Evolutionary conservation across 2,888 invertebrate species (phyloP).

Genomic region (Cremastinae sp.): DNA sequence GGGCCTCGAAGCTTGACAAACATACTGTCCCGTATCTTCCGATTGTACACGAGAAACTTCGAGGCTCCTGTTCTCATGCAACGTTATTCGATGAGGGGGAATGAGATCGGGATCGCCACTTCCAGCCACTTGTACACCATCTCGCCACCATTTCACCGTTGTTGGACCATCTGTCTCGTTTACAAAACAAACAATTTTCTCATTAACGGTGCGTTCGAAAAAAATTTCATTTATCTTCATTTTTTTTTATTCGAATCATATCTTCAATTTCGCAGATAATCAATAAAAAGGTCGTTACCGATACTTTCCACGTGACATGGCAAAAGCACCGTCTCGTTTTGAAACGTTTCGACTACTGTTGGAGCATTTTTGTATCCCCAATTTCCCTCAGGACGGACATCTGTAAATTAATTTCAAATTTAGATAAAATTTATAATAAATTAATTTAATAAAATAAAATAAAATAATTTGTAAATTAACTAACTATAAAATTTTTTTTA

Average conservation of each 20-base stretch:
- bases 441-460: no score
- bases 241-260: background rate
- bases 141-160: slow-evolving; percentile 76
- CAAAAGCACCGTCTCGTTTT: slow-evolving; percentile 89
- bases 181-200: background rate
- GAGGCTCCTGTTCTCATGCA: slow-evolving; percentile 88
- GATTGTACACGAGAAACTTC: slow-evolving; percentile 83
- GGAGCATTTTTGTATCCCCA: slow-evolving; percentile 86
- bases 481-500: no score
- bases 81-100: slow-evolving; percentile 82
- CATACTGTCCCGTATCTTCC: slow-evolving; percentile 85
- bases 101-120: slow-evolving; percentile 81
- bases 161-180: slow-evolving; percentile 30
- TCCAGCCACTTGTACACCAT: slow-evolving; percentile 83
- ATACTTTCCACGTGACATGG: slow-evolving; percentile 88
- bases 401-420: slow-evolving; percentile 66
- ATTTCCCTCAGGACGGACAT: slow-evolving; percentile 80
- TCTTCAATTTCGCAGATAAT: no score
- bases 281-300: slow-evolving; percentile 80
- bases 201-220: background rate
- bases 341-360: slow-evolving; percentile 87
- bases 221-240: background rate
- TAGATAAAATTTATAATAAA: no score
- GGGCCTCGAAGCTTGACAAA: slow-evolving; percentile 85
- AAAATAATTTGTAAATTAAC: no score